A percentile compares a stretch with the other conserved stretches of the same genome.
phyloP scores from a whole-genome alignment of 2,797 vertebrate species.

The Enteromius mattozi region DNA sequence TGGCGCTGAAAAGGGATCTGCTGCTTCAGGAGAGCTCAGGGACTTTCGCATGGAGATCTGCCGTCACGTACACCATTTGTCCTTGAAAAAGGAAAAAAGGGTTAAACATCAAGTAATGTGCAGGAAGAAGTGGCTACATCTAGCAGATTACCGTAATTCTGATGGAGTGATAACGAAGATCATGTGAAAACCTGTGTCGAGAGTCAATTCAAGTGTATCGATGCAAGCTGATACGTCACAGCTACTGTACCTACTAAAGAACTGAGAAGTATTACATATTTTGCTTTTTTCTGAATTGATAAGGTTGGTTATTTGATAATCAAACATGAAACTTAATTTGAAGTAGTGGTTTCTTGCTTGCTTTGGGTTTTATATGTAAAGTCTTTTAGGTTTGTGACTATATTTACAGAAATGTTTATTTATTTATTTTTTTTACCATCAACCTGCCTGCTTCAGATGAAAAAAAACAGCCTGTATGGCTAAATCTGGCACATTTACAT shows the following conservation, averaged over 20 bases:
- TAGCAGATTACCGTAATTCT: conserved; percentile 66
- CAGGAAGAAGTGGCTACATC: conserved; percentile 71
- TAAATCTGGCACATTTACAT: neutral
- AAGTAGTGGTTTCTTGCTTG: too few relatives aligned
- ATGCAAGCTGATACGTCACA: neutral
- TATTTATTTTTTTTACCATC: too few relatives aligned
- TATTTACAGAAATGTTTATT: too few relatives aligned
- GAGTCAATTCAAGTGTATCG: neutral
- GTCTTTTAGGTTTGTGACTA: too few relatives aligned
- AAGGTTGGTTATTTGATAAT: too few relatives aligned
- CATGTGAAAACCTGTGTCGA: neutral
- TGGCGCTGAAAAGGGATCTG: conserved; percentile 94
- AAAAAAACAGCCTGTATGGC: too few relatives aligned
- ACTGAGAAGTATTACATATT: too few relatives aligned
- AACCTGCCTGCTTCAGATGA: too few relatives aligned
- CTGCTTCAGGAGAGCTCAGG: conserved; percentile 88
- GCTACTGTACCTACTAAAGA: too few relatives aligned
- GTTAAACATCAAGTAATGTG: conserved; percentile 75
- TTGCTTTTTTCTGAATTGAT: too few relatives aligned
- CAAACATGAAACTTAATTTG: too few relatives aligned
- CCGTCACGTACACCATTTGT: conserved; percentile 88
- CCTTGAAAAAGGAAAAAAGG: conserved; percentile 87
- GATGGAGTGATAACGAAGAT: neutral
- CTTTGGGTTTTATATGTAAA: too few relatives aligned
- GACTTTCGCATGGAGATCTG: conserved; percentile 86